These are phyloP conservation scores for Spatulosminthurus flaviceps DNA, from an alignment of 2,888 invertebrate genomes.

Conservation along the genomic window DNA sequence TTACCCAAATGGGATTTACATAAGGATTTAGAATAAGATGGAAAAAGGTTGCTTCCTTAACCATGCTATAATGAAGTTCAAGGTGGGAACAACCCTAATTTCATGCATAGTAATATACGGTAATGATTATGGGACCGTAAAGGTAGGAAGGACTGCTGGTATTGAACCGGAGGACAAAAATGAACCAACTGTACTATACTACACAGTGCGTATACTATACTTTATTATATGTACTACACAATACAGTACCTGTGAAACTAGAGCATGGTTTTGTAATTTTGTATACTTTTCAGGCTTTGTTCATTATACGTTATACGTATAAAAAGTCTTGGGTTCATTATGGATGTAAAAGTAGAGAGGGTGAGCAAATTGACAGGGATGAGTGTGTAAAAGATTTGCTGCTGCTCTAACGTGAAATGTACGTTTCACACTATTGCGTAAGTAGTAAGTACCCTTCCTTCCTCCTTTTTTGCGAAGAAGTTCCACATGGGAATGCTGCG, in stretches of 20 bases:
- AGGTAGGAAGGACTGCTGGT: not conserved
- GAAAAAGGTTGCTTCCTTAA: not conserved
- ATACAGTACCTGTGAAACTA: too few species aligned
- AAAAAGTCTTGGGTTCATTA: too few species aligned
- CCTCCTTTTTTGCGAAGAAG: not conserved
- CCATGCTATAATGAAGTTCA: not conserved
- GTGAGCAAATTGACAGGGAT: too few species aligned
- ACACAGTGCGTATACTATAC: not conserved
- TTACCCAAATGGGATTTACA: not conserved
- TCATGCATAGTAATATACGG: not conserved
- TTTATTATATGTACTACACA: too few species aligned
- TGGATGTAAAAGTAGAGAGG: too few species aligned
- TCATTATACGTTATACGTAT: too few species aligned
- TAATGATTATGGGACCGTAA: not conserved
- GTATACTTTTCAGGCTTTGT: too few species aligned
- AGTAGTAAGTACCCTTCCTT: not conserved
- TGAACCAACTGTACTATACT: not conserved
- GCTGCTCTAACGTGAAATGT: too few species aligned
- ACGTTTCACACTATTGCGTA: too few species aligned
- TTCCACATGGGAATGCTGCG: not conserved
- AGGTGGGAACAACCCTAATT: conserved; percentile 3
- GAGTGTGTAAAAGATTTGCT: too few species aligned
- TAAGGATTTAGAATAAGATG: not conserved
- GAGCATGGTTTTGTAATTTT: too few species aligned
- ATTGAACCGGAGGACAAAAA: not conserved